Conservation (phyloP, 1,140 invertebrate genomes). For the Ceratina japonica region DNA sequence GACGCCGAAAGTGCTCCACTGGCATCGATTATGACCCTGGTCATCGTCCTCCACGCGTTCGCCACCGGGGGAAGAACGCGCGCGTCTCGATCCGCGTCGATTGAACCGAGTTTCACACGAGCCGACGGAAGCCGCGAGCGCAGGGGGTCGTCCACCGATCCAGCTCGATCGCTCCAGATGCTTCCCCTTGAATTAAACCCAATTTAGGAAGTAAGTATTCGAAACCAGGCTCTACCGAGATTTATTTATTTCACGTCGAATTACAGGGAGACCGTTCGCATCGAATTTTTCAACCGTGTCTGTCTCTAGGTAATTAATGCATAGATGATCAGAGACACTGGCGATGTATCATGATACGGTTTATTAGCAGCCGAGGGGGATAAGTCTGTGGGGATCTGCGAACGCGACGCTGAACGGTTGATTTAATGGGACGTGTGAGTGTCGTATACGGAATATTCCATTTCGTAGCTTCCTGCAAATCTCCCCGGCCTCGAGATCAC, state of each 20-base stretch:
- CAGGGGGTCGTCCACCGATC: too few species aligned
- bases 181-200: too few species aligned
- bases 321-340: too few species aligned
- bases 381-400: constrained; percentile 20
- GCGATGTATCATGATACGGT: constrained; percentile 11
- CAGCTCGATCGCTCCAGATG: too few species aligned
- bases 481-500: neutral
- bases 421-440: constrained; percentile 33
- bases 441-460: constrained; percentile 7
- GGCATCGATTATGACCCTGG: constrained; percentile 38
- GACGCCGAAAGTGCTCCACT: constrained; percentile 38
- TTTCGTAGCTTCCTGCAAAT: neutral
- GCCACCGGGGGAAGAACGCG: too few species aligned
- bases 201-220: neutral
- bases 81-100: neutral
- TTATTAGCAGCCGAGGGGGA: constrained; percentile 28
- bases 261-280: too few species aligned
- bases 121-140: too few species aligned
- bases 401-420: constrained; percentile 3
- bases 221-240: neutral
- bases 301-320: too few species aligned
- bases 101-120: neutral
- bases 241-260: too few species aligned
- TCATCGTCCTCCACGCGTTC: constrained; percentile 16
- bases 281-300: too few species aligned